Percentiles rank a stretch among this genome's conserved stretches.
These are phyloP conservation scores for Thalpophila matura DNA, from an alignment of 2,888 invertebrate genomes.

Conservation along the genomic window DNA sequence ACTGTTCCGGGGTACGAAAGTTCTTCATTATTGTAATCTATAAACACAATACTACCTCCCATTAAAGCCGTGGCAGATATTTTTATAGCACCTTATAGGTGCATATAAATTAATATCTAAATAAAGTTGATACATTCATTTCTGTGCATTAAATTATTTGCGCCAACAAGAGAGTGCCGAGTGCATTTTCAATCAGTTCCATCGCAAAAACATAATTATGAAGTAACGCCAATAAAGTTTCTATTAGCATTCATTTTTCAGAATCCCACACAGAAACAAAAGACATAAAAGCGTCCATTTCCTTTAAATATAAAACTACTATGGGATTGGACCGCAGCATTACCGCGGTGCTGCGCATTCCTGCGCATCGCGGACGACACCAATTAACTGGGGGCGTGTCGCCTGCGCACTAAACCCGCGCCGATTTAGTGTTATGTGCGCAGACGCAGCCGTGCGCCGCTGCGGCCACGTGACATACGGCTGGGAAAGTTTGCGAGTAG, in stretches of 20 bases:
- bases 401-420: conserved; percentile 68
- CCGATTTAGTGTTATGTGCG: conserved; percentile 76
- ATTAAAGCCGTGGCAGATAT: too few species aligned
- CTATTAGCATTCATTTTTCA: conserved; percentile 34
- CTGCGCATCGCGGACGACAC: conserved; percentile 68
- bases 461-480: conserved; percentile 55
- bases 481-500: conserved; percentile 20
- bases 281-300: conserved; percentile 51
- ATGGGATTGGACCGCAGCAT: conserved; percentile 47
- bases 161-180: too few species aligned
- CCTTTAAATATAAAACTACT: conserved; percentile 51
- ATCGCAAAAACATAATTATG: conserved; percentile 3
- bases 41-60: too few species aligned
- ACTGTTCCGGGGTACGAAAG: too few species aligned
- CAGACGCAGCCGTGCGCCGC: conserved; percentile 50
- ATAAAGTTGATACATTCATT: too few species aligned
- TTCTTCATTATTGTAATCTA: too few species aligned
- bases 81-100: too few species aligned
- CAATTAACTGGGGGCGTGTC: conserved; percentile 79
- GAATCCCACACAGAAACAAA: conserved; percentile 40
- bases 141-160: too few species aligned
- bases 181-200: conserved; percentile 36
- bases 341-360: conserved; percentile 64
- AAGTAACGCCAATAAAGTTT: conserved; percentile 28
- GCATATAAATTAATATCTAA: too few species aligned